Evolutionary conservation across 2,888 invertebrate genomes (phyloP).

Genomic region (Halictus ligatus): DNA sequence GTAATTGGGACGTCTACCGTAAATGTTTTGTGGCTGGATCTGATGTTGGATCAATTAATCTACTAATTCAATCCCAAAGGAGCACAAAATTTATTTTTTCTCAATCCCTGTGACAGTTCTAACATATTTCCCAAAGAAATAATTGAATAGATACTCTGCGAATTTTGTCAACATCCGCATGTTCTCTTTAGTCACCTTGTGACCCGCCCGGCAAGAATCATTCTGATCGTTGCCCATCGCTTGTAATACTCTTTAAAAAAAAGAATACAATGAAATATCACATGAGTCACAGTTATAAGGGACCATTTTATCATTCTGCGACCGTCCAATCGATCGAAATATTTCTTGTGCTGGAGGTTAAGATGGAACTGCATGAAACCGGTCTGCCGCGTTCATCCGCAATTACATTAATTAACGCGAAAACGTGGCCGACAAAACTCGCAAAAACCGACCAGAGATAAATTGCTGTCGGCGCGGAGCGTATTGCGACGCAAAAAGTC

Average conservation of each 20-base stretch:
- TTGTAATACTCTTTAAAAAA: background rate
- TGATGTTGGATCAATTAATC: too few species aligned
- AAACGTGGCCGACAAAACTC: slow-evolving; percentile 9
- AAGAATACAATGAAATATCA: background rate
- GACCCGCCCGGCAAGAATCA: background rate
- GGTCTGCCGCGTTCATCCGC: slow-evolving; percentile 2
- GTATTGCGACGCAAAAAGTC: background rate
- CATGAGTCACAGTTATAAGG: slow-evolving; percentile 22
- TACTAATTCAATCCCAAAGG: too few species aligned
- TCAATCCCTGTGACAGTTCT: too few species aligned
- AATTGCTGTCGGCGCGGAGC: background rate
- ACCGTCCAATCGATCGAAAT: slow-evolving; percentile 16
- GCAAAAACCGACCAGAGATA: background rate
- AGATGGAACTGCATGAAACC: slow-evolving; percentile 33
- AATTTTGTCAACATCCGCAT: background rate
- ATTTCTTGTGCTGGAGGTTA: slow-evolving; percentile 30
- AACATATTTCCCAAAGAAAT: too few species aligned
- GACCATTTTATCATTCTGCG: slow-evolving; percentile 32
- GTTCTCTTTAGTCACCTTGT: background rate
- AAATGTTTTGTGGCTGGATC: too few species aligned
- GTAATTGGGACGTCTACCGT: too few species aligned
- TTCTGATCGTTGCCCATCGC: background rate
- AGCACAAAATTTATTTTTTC: too few species aligned
- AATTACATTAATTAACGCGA: slow-evolving; percentile 39
- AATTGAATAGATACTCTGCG: too few species aligned